These are phyloP conservation scores for Serinus canaria DNA, from an alignment of 2,113 vertebrate genomes.

Conservation along the genomic window DNA sequence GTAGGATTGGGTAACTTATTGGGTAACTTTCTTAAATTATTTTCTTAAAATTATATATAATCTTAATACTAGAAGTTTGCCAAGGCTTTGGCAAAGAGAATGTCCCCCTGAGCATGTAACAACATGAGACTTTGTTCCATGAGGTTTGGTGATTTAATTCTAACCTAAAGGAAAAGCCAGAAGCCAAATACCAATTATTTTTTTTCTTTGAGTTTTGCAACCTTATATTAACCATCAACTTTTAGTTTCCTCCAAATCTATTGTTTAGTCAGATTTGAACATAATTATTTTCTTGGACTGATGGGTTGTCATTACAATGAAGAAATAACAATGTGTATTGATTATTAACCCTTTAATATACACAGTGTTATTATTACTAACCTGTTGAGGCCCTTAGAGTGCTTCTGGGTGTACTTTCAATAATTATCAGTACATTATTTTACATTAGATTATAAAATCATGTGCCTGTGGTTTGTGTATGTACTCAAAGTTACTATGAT, in stretches of 20 bases:
- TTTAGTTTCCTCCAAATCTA: not conserved
- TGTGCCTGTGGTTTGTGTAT: not conserved
- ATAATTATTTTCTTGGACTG: conserved; percentile 22
- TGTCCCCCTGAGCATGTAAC: not conserved
- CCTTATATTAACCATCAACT: not conserved
- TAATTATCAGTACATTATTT: not conserved
- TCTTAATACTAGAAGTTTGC: not conserved
- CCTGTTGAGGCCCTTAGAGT: not conserved
- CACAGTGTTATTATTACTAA: not conserved
- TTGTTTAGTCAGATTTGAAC: not conserved
- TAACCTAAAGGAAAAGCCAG: not conserved
- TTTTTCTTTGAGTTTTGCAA: not conserved
- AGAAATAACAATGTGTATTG: conserved; percentile 10
- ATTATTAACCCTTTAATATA: conserved; percentile 37
- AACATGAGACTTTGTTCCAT: not conserved
- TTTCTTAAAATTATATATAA: not conserved
- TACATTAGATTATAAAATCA: not conserved
- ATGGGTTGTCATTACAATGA: not conserved
- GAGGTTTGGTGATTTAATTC: not conserved
- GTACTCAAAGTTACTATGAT: not conserved
- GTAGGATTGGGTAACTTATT: not conserved
- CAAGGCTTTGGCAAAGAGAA: not conserved
- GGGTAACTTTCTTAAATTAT: not conserved
- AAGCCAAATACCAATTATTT: not conserved
- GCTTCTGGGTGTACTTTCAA: not conserved